A percentile compares a stretch with the other conserved stretches of the same genome.
Evolutionary conservation across 1,140 invertebrate species (phyloP).

Genomic region (Metopolophium dirhodum): DNA sequence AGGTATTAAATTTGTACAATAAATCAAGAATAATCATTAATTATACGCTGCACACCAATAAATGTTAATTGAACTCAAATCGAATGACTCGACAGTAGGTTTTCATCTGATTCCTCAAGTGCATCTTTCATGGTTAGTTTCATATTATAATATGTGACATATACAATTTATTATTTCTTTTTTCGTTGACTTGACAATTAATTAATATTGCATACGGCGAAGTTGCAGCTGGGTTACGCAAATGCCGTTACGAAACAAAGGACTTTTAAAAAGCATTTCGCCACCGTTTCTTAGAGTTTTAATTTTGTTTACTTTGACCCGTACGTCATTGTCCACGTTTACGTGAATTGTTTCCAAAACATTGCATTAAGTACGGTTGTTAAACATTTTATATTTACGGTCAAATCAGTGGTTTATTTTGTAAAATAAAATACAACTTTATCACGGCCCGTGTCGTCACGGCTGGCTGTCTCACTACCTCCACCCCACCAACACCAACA

Average conservation of each 20-base stretch:
- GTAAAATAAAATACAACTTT: neutral
- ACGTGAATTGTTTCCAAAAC: slow-evolving; percentile 45
- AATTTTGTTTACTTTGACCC: neutral
- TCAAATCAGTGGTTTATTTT: slow-evolving; percentile 31
- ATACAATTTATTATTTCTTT: neutral
- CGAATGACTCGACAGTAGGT: neutral
- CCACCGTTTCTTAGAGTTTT: neutral
- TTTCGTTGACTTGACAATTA: neutral
- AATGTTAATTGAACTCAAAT: slow-evolving; percentile 17
- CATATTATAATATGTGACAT: neutral
- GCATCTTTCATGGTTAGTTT: neutral
- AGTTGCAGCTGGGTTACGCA: neutral
- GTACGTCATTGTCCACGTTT: neutral
- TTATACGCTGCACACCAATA: neutral
- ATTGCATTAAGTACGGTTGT: neutral
- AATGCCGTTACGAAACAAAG: neutral
- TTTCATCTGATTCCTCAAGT: neutral
- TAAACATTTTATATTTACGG: slow-evolving; percentile 5
- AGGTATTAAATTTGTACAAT: neutral
- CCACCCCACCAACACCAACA: neutral
- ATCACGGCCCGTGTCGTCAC: neutral
- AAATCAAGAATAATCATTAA: neutral
- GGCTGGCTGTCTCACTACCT: neutral
- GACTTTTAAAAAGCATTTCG: neutral
- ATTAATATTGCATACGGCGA: neutral